phyloP scores from a whole-genome alignment of 1,140 invertebrate genomes.

The Periplaneta americana region DNA sequence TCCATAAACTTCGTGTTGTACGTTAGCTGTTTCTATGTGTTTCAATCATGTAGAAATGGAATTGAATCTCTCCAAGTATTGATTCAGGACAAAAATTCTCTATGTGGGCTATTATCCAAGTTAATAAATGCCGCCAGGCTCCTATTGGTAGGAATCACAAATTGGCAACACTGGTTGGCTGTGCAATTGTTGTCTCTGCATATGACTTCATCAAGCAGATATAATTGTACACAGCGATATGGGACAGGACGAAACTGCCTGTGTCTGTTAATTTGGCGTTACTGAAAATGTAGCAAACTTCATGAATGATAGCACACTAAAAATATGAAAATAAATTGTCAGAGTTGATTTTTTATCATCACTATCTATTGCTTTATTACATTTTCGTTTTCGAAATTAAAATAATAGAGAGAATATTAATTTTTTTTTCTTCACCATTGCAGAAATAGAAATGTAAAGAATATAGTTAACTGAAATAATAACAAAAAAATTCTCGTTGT shows the following conservation, averaged over 20 bases:
- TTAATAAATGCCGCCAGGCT: too few relatives aligned
- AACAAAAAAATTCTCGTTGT: not conserved
- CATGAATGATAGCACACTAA: not conserved
- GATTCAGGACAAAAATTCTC: too few relatives aligned
- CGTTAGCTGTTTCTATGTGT: too few relatives aligned
- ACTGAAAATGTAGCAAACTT: not conserved
- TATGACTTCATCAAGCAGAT: not conserved
- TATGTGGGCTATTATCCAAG: too few relatives aligned
- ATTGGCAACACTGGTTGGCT: too few relatives aligned
- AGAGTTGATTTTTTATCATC: not conserved
- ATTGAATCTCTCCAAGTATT: too few relatives aligned
- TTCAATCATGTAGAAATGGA: too few relatives aligned
- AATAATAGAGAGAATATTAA: not conserved
- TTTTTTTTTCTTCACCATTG: not conserved
- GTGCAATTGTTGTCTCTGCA: too few relatives aligned
- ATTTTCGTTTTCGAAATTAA: not conserved
- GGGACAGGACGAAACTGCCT: not conserved
- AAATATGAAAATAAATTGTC: not conserved
- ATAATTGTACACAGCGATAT: not conserved
- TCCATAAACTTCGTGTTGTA: too few relatives aligned
- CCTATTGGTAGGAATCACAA: too few relatives aligned
- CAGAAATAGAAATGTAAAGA: not conserved
- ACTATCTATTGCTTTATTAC: not conserved
- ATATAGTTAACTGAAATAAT: not conserved
- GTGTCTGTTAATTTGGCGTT: too few relatives aligned